A percentile compares a stretch with the other conserved stretches of the same genome.
phyloP scores from a whole-genome alignment of 2,888 invertebrate genomes.

The Prosopocoilus inquinatus region DNA sequence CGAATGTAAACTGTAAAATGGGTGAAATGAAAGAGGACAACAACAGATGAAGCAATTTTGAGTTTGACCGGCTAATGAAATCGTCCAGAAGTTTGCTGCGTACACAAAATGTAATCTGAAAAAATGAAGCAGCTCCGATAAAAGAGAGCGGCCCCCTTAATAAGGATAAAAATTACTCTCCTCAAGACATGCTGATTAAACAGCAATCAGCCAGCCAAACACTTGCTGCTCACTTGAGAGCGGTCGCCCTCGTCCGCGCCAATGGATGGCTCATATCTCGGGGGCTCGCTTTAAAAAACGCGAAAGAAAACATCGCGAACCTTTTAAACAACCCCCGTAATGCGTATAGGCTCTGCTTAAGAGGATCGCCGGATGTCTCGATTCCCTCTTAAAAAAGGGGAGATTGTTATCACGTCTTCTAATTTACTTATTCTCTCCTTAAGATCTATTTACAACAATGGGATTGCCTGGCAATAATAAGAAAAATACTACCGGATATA shows the following conservation, averaged over 20 bases:
- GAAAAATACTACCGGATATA: conserved; percentile 26
- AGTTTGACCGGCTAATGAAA: neutral
- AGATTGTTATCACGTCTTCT: conserved; percentile 77
- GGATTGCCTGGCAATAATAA: conserved; percentile 45
- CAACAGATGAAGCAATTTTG: no score
- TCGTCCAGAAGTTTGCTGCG: conserved; percentile 28
- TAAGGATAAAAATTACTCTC: conserved; percentile 48
- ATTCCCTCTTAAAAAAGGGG: conserved; percentile 55
- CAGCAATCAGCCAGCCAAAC: conserved; percentile 45
- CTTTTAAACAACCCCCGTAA: conserved; percentile 25
- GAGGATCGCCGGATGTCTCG: conserved; percentile 42
- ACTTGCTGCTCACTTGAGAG: conserved; percentile 36
- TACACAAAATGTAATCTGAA: conserved; percentile 40
- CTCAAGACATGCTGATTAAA: conserved; percentile 48
- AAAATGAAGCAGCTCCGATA: conserved; percentile 20
- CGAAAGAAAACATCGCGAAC: conserved; percentile 42
- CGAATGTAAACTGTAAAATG: no score
- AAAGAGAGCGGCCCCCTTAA: conserved; percentile 32
- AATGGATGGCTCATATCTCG: conserved; percentile 44
- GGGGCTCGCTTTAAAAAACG: conserved; percentile 44
- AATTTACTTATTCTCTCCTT: conserved; percentile 78
- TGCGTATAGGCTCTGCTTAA: conserved; percentile 37
- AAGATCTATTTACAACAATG: conserved; percentile 68
- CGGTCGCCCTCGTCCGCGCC: conserved; percentile 34
- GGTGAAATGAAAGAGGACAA: no score